Base-by-base conservation (phyloP, 1,140 invertebrate species). In the Heterodera schachtii region DNA sequence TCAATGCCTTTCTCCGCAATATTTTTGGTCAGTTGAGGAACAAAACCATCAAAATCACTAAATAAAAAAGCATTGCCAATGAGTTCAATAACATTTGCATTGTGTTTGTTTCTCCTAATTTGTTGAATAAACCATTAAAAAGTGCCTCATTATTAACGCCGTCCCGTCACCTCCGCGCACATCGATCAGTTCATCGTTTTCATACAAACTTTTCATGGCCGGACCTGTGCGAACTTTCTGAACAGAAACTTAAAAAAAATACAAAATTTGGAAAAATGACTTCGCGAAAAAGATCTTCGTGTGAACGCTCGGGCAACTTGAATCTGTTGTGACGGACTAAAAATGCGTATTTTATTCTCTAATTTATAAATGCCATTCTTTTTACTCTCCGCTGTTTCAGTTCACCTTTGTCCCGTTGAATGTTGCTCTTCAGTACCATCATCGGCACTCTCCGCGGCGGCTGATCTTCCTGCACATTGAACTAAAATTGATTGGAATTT, bases 41-140 rank as follows among this genome's bases (percentile, higher is more conserved):
- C 31, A 78, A 78, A 69, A 44, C 70, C 64, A 21, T 13, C 31
- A 46, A 78, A 78, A 69, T 78, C 77, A 8, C 77, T 78, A 13
- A 78, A 69, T 31, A 16, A 16, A n/a, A 31, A 43, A 70, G 16
- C 9, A 52, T 52, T 52, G 52, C 1, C 3, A 52, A 52, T 11
- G n/a, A 11, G 9, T 52, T 9, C 52, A 3, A 11, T 11, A 52
- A 52, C 9, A 52, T 11, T 13, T 52, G 8, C n/a, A 7, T 43
- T 69, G 8, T 43, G 6, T 69, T 69, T 70, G 0, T 70, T 11
- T 70, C 8, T 70, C n/a, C 19, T 11, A 43, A 11, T 70, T n/a
- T n/a, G 1, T 70, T 8, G 5, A 16, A 52, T 11, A 52, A 52
- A 16, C 16, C 8, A 16, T 52, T 19, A 64, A 64, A 64, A 64